A percentile compares a stretch with the other conserved stretches of the same genome.
phyloP scores from a whole-genome alignment of 1,140 invertebrate genomes.

The Magallana gigas region DNA sequence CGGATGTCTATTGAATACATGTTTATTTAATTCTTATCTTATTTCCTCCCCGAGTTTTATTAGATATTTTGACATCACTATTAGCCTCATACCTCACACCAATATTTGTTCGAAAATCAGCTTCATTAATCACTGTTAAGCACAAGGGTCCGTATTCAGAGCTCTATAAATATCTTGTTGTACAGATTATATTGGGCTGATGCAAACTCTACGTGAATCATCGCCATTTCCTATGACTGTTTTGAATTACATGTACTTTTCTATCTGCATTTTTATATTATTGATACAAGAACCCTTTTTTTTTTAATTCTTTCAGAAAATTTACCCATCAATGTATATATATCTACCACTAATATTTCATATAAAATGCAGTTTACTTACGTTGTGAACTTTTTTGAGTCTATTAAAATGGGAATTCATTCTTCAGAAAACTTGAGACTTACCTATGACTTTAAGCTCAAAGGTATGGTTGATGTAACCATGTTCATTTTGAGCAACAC shows the following conservation, averaged over 20 bases:
- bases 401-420: too few relatives aligned
- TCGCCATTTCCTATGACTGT: not conserved
- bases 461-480: slow-evolving; percentile 89
- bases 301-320: too few relatives aligned
- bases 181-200: not conserved
- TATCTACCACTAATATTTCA: too few relatives aligned
- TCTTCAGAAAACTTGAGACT: slow-evolving; percentile 66
- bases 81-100: not conserved
- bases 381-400: too few relatives aligned
- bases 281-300: too few relatives aligned
- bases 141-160: not conserved
- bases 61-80: slow-evolving; percentile 16
- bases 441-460: slow-evolving; percentile 87
- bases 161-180: not conserved
- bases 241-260: not conserved
- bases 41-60: slow-evolving; percentile 9
- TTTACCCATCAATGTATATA: too few relatives aligned
- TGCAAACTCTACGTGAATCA: not conserved
- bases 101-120: slow-evolving; percentile 35
- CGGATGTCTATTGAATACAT: slow-evolving; percentile 27
- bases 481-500: slow-evolving; percentile 88
- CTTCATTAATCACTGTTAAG: slow-evolving; percentile 40
- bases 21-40: slow-evolving; percentile 39
- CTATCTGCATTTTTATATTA: not conserved
- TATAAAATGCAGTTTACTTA: too few relatives aligned